These are phyloP conservation scores for Rhadinocentrus ornatus DNA, from an alignment of 2,797 vertebrate species.

Conservation along the genomic window DNA sequence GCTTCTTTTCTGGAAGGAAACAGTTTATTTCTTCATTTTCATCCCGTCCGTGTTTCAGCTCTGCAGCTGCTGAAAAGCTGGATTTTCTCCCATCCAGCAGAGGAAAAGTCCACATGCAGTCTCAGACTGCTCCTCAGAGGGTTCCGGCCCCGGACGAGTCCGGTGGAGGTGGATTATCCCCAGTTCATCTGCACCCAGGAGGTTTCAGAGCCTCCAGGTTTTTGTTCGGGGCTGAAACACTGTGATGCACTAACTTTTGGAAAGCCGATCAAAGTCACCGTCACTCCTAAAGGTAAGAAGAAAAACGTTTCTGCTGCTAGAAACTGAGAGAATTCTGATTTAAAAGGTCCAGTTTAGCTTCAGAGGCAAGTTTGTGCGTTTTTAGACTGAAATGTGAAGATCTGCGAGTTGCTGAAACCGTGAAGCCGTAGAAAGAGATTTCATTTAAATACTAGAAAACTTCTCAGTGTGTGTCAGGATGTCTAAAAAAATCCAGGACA, in stretches of 20 bases:
- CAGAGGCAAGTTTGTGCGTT: not conserved
- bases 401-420: not conserved
- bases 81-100: not conserved
- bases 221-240: constrained; percentile 55
- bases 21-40: not conserved
- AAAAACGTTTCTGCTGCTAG: not conserved
- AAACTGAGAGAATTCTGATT: accelerated
- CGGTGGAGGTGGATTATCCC: not conserved
- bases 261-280: constrained; percentile 24
- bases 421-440: too few relatives aligned
- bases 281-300: constrained; percentile 56
- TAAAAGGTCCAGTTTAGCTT: accelerated
- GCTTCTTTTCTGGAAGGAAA: not conserved
- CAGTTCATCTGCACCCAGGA: accelerated
- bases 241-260: constrained; percentile 57
- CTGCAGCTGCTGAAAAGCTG: not conserved
- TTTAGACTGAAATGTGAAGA: not conserved
- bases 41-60: not conserved
- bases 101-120: accelerated
- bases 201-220: constrained; percentile 20
- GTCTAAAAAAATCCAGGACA: too few relatives aligned
- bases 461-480: too few relatives aligned
- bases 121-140: accelerated
- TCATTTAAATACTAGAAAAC: too few relatives aligned
- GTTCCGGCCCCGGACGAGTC: accelerated